A percentile compares a stretch with the other conserved stretches of the same genome.
These are phyloP conservation scores for Phaonia tiefii DNA, from an alignment of 2,888 invertebrate species.

Conservation along the genomic window DNA sequence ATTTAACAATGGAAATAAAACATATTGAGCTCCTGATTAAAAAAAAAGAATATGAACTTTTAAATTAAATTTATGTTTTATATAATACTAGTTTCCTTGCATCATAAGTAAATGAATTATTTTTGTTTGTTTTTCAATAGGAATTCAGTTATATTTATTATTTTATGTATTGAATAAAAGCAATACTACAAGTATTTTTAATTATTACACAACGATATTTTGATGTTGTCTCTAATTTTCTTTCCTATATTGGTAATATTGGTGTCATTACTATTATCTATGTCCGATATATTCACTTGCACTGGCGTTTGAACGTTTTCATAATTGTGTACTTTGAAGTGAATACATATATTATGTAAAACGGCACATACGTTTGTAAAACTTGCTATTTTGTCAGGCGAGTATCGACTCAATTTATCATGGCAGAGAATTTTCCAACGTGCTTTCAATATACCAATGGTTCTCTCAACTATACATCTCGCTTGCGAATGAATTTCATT, in stretches of 20 bases:
- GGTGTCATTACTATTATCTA: constrained; percentile 17
- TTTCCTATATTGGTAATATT: constrained; percentile 27
- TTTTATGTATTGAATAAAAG: constrained; percentile 9
- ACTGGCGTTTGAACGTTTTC: constrained; percentile 7
- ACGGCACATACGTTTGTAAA: neutral
- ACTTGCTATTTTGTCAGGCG: constrained; percentile 12
- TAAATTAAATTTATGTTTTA: constrained; percentile 9
- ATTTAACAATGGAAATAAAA: constrained; percentile 8
- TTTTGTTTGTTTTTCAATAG: neutral
- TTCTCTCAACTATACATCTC: constrained; percentile 36
- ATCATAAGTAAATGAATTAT: constrained; percentile 25
- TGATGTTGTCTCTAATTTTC: constrained; percentile 26
- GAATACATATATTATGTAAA: constrained; percentile 18
- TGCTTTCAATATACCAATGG: constrained; percentile 39
- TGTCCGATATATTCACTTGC: constrained; percentile 24
- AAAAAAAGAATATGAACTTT: constrained; percentile 18
- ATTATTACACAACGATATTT: constrained; percentile 29
- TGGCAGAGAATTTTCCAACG: constrained; percentile 26
- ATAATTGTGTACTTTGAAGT: constrained; percentile 5
- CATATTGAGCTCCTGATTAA: neutral
- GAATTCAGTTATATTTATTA: neutral
- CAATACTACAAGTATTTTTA: constrained; percentile 16
- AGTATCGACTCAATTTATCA: constrained; percentile 17
- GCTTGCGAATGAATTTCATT: constrained; percentile 38
- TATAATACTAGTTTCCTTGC: constrained; percentile 25